These are phyloP conservation scores for Mormyrus proboscirostris DNA, from an alignment of 2,797 vertebrate species.

Conservation along the genomic window DNA sequence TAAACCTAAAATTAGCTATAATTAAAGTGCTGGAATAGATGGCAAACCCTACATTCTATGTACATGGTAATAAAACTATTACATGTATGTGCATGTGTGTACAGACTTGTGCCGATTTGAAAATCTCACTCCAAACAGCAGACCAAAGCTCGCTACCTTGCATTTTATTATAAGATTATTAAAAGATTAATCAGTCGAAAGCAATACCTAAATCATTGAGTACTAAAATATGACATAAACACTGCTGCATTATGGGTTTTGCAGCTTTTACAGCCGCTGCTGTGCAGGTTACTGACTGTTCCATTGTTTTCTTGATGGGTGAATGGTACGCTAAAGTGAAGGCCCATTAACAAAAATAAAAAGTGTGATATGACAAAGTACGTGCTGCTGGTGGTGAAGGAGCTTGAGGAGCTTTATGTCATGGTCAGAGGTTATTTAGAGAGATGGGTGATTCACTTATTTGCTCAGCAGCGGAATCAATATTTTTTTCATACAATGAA, in stretches of 20 bases:
- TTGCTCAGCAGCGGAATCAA: neutral
- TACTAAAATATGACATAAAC: neutral
- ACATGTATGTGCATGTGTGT: neutral
- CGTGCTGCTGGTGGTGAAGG: neutral
- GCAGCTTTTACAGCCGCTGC: neutral
- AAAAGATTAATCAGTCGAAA: neutral
- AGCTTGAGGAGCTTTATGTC: neutral
- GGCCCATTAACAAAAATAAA: neutral
- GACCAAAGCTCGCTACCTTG: neutral
- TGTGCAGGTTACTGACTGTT: neutral
- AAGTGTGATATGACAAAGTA: neutral
- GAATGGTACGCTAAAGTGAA: neutral
- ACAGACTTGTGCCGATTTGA: neutral
- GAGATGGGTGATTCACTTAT: neutral
- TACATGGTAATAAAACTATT: neutral
- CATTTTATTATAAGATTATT: neutral
- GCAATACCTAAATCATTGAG: neutral
- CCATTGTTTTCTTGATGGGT: neutral
- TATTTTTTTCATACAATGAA: neutral
- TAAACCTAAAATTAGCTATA: neutral
- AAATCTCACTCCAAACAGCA: neutral
- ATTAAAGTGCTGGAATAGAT: neutral
- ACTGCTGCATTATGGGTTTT: neutral
- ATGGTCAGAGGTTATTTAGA: neutral
- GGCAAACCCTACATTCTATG: neutral